A percentile compares a stretch with the other conserved stretches of the same genome.
phyloP scores from a whole-genome alignment of 2,113 vertebrate species.

The Romanogobio albipinnatus region DNA sequence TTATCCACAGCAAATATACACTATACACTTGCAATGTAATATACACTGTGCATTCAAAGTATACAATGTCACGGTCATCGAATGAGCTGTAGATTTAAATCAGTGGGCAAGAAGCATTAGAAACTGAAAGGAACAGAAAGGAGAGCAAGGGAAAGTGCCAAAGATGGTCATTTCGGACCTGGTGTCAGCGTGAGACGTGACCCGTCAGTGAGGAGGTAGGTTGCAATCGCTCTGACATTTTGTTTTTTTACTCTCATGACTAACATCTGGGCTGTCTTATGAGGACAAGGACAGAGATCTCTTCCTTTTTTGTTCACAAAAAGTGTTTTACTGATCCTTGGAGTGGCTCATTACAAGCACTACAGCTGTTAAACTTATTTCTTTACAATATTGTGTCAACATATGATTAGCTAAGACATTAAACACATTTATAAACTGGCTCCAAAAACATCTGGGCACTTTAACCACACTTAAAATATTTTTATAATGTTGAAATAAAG shows the following conservation, averaged over 20 bases:
- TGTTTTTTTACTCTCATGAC: background rate
- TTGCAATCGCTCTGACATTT: background rate
- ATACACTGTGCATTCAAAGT: background rate
- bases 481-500: too few species aligned
- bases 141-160: background rate
- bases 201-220: background rate
- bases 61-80: background rate
- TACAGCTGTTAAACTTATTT: background rate
- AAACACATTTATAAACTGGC: background rate
- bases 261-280: conserved; percentile 16
- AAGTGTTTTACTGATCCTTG: background rate
- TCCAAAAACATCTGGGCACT: background rate
- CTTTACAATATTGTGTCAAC: background rate
- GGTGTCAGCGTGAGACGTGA: background rate
- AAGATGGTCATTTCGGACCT: background rate
- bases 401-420: background rate
- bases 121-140: background rate
- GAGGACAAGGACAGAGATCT: conserved; percentile 14
- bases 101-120: background rate
- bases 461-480: background rate
- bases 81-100: background rate
- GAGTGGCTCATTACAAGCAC: background rate
- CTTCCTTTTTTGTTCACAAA: background rate
- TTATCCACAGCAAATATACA: background rate
- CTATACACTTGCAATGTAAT: background rate